These are phyloP conservation scores for Sycophaga agraensis DNA, from an alignment of 1,140 invertebrate species.

Conservation along the genomic window DNA sequence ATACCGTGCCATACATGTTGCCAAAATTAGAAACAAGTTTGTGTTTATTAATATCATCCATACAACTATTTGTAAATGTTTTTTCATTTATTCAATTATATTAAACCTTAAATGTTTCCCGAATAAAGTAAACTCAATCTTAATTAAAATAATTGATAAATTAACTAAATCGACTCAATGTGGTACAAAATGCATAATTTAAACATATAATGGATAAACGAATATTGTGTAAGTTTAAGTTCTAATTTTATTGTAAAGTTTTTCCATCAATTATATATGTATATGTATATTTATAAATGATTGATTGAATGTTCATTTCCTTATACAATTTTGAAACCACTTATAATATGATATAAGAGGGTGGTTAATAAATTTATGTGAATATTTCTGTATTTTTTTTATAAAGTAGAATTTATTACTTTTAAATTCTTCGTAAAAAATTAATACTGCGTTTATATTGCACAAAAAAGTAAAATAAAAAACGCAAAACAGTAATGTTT, in stretches of 20 bases:
- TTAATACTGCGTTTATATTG: constrained; percentile 25
- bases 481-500: not conserved
- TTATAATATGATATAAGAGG: not conserved
- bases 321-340: not conserved
- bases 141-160: constrained; percentile 12
- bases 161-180: constrained; percentile 12
- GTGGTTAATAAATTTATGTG: constrained; percentile 10
- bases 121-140: not conserved
- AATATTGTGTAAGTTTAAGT: not conserved
- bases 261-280: not conserved
- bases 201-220: not conserved
- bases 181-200: constrained; percentile 6
- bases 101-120: not conserved
- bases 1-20: constrained; percentile 38
- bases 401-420: constrained; percentile 18
- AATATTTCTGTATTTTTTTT: constrained; percentile 15
- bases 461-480: constrained; percentile 5
- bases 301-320: constrained; percentile 6
- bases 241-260: not conserved
- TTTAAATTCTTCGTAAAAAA: constrained; percentile 7
- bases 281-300: constrained; percentile 8
- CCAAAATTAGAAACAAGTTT: constrained; percentile 27
- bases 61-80: constrained; percentile 17
- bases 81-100: constrained; percentile 6
- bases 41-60: constrained; percentile 5